phyloP scores from a whole-genome alignment of 2,113 vertebrate species.

The Dolichotis patagonum region DNA sequence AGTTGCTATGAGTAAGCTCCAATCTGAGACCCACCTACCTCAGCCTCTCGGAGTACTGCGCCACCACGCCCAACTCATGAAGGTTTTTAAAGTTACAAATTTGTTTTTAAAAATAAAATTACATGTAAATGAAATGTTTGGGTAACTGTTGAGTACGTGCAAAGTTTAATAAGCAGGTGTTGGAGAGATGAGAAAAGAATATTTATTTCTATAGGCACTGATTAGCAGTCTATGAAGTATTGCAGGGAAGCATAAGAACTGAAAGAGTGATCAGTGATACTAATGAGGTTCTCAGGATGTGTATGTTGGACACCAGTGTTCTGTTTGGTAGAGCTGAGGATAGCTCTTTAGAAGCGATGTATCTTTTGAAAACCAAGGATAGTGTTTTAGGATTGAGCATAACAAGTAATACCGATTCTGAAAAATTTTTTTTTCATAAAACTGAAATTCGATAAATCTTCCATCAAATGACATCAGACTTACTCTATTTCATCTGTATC shows the following conservation, averaged over 20 bases:
- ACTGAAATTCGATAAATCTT: not conserved
- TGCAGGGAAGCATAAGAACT: not conserved
- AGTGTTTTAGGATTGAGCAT: not conserved
- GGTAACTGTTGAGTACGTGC: not conserved
- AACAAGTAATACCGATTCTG: not conserved
- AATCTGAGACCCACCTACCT: not conserved
- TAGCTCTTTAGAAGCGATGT: not conserved
- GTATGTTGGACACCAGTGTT: not conserved
- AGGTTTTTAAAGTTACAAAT: not conserved
- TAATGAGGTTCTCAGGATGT: not conserved
- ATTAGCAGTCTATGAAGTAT: not conserved
- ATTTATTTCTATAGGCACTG: conserved; percentile 12
- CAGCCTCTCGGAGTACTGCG: not conserved
- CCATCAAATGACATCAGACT: not conserved
- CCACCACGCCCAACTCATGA: not conserved
- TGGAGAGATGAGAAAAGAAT: conserved; percentile 2
- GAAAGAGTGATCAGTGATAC: not conserved
- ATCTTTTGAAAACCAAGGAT: not conserved
- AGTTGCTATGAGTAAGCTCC: no score
- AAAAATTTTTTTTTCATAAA: not conserved
- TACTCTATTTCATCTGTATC: not conserved
- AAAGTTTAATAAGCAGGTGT: conserved; percentile 36
- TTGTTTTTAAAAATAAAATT: not conserved
- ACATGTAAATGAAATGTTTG: conserved; percentile 29
- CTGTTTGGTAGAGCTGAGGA: not conserved